Conservation (phyloP, 2,113 vertebrate genomes). For the human (Homo sapiens) region DNA sequence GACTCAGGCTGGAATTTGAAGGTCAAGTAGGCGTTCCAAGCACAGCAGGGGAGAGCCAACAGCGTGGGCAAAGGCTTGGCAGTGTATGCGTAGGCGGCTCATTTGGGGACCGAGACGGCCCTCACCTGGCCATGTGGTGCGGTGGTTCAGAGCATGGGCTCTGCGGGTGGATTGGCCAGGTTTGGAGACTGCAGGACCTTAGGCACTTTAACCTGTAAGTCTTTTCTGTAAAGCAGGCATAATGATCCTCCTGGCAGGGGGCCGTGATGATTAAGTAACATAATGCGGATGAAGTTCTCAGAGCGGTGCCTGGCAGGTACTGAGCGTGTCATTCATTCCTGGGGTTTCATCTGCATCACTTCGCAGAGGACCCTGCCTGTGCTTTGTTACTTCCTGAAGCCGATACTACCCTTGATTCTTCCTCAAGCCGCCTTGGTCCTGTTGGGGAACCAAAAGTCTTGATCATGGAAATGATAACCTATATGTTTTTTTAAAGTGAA, state of each 20-base stretch:
- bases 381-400: not conserved
- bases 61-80: rapidly evolving
- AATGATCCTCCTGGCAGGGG: rapidly evolving
- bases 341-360: rapidly evolving
- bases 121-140: not conserved
- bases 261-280: not conserved
- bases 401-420: not conserved
- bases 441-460: not conserved
- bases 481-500: not conserved
- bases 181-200: not conserved
- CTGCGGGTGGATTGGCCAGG: not conserved
- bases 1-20: not conserved
- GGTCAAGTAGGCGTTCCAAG: not conserved
- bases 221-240: not conserved
- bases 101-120: not conserved
- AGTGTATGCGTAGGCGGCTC: rapidly evolving
- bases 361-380: not conserved
- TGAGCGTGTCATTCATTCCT: rapidly evolving
- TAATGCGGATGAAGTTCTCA: not conserved
- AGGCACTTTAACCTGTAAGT: not conserved
- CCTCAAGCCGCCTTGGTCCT: not conserved
- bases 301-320: rapidly evolving
- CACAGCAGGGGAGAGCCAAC: not conserved
- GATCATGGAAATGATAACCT: not conserved
- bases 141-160: rapidly evolving